phyloP scores from a whole-genome alignment of 2,797 vertebrate genomes.

The Martes flavigula region DNA sequence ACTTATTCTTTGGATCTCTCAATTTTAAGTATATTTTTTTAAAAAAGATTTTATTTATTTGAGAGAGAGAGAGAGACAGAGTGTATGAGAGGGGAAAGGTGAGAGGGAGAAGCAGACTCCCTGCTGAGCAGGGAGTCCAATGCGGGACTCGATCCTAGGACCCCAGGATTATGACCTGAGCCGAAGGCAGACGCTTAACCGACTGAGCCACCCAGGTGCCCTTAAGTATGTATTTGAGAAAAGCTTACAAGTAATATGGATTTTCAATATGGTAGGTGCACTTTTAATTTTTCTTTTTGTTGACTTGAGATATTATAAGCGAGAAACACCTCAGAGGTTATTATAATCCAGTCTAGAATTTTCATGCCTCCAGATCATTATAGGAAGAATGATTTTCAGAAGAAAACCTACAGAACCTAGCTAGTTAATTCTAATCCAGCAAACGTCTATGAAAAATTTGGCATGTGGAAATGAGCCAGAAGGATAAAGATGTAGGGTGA shows the following conservation, averaged over 20 bases:
- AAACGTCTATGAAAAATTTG: constrained; percentile 76
- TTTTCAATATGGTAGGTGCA: background rate
- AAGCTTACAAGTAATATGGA: background rate
- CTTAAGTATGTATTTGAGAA: background rate
- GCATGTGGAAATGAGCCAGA: constrained; percentile 75
- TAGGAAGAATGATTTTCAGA: constrained; percentile 68
- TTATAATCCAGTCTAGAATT: constrained; percentile 67
- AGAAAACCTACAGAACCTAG: constrained; percentile 60
- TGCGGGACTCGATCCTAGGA: too few species aligned
- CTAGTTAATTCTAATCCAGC: constrained; percentile 81
- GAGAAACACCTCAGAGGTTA: constrained; percentile 65
- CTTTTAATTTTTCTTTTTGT: constrained; percentile 24
- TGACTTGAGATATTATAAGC: background rate
- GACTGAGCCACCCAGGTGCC: too few species aligned
- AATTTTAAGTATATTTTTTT: background rate
- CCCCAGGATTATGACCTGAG: too few species aligned
- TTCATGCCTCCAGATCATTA: constrained; percentile 73
- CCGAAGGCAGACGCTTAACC: too few species aligned
- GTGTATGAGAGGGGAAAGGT: too few species aligned
- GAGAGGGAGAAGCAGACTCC: too few species aligned
- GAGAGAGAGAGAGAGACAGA: too few species aligned
- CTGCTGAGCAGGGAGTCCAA: too few species aligned
- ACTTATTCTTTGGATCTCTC: constrained; percentile 18
- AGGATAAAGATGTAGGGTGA: constrained; percentile 77
- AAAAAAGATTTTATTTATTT: too few species aligned